Percentiles rank a stretch among this genome's conserved stretches.
Conservation (phyloP, 35 echinoderm and acorn worm species). For the Stichopus chloronotus region DNA sequence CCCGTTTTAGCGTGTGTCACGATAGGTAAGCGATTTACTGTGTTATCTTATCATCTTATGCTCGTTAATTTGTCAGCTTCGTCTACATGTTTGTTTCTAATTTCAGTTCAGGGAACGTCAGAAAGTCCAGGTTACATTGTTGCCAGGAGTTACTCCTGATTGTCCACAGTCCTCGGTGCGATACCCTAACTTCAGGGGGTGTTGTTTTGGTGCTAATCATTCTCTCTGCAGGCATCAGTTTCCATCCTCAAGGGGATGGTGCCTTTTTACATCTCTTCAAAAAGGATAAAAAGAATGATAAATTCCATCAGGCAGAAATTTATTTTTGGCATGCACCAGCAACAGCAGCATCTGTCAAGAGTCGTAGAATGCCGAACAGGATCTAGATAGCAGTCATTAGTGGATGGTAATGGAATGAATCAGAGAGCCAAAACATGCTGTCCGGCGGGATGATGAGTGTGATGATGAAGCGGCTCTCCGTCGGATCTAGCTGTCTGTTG, state of each 20-base stretch:
- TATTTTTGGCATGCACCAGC: conserved; percentile 58
- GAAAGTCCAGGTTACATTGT: background rate
- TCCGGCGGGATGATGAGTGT: conserved; percentile 19
- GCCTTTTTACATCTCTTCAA: conserved; percentile 40
- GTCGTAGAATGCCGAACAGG: background rate
- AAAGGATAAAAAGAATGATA: conserved; percentile 29
- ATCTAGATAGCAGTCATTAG: conserved; percentile 51
- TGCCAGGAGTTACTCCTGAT: conserved; percentile 13
- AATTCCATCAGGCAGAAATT: conserved; percentile 32
- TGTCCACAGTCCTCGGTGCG: conserved; percentile 24
- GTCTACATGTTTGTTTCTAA: conserved; percentile 38
- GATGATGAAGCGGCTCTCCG: conserved; percentile 16
- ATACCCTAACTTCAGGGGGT: conserved; percentile 52
- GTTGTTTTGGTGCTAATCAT: conserved; percentile 53
- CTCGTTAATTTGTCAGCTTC: conserved; percentile 51
- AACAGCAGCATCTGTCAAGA: conserved; percentile 33
- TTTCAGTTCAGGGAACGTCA: background rate
- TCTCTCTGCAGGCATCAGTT: conserved; percentile 58
- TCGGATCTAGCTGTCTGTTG: conserved; percentile 14
- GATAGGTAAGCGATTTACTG: conserved; percentile 35
- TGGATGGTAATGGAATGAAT: conserved; percentile 56
- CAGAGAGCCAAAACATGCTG: conserved; percentile 38
- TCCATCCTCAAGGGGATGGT: conserved; percentile 41
- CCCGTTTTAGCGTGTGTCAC: conserved; percentile 49
- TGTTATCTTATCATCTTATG: background rate